Base-by-base conservation (phyloP, 2,113 vertebrate species). In the Cynoglossus semilaevis region DNA sequence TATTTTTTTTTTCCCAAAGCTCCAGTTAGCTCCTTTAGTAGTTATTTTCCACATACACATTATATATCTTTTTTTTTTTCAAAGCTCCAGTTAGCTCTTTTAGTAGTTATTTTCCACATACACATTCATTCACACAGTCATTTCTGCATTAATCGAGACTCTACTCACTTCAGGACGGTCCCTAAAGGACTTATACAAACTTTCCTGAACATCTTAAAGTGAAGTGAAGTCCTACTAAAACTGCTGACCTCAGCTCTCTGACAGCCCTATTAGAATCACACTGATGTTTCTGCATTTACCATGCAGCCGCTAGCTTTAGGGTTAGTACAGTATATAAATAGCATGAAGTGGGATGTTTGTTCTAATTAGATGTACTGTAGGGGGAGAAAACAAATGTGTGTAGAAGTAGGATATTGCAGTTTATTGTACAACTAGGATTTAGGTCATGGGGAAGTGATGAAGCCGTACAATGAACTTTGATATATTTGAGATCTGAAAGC, bases 211-310 rank as follows among this genome's bases (percentile, higher is more conserved):
- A 61, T 67, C 71, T 77, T 51, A 65, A 29, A 65, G 48, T 50
- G 55, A 34, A 61, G 62, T 40, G 44, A 60, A 80, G 61, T 77
- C 74, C 49, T 74, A 11, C 70, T 51, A 70, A 82, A 80, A 74
- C 54, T 86, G 86, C 84, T 88, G 87, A 88, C 86, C 84, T 88
- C 77, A 84, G 83, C 82, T 76, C 62, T 60, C 56, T 69, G 83
- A 85, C 81, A n/a, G 9, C 76, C 79, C 55, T 75, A 87, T 86
- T 81, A 81, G 67, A 64, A 82, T 55, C 65, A 59, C 58, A 72
- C 70, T 84, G 83, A 83, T 70, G 46, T 83, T 67, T 79, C 67
- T 73, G 71, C 73, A 81, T 83, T 83, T 72, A 63, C 61, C 67
- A 80, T 72, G 77, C 72, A 67, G 71, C 49, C 77, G 76, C 72